A percentile compares a stretch with the other conserved stretches of the same genome.
Evolutionary conservation across 1,140 invertebrate genomes (phyloP).

Genomic region (Oryzaephilus surinamensis): DNA sequence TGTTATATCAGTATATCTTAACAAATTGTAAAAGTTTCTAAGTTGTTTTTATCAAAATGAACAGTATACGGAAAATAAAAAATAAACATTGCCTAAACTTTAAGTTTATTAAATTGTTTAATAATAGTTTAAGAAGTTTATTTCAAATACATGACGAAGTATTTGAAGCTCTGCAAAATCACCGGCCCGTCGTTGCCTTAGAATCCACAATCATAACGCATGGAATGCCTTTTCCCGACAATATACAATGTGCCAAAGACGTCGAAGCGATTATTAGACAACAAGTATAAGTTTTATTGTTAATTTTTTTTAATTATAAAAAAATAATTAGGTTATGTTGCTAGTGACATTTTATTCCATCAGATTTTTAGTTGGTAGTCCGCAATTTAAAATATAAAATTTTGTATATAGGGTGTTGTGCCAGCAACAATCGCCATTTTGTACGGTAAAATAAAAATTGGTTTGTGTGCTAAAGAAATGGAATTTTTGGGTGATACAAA

Average conservation of each 20-base stretch:
- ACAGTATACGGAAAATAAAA: too few species aligned
- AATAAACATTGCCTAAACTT: too few species aligned
- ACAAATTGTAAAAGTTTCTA: too few species aligned
- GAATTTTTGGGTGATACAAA: conserved; percentile 45
- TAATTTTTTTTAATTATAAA: background rate
- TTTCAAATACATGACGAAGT: too few species aligned
- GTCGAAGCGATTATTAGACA: conserved; percentile 49
- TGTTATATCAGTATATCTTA: too few species aligned
- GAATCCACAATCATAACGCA: conserved; percentile 98
- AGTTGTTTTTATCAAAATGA: too few species aligned
- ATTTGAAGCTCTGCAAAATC: conserved; percentile 41
- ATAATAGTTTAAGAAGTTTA: too few species aligned
- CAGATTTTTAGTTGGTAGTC: conserved; percentile 3
- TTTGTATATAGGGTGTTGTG: conserved; percentile 60
- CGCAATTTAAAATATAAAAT: conserved; percentile 16
- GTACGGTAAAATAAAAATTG: conserved; percentile 73
- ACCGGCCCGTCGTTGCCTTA: conserved; percentile 75
- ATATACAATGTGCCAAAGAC: conserved; percentile 72
- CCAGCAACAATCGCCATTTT: conserved; percentile 91
- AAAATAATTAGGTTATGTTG: background rate
- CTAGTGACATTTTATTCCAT: background rate
- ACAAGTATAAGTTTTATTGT: background rate
- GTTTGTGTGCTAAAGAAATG: conserved; percentile 56
- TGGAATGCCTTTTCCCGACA: conserved; percentile 92
- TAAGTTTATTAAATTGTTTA: too few species aligned